These are phyloP conservation scores for Protophormia terraenovae DNA, from an alignment of 2,888 invertebrate species.

Conservation along the genomic window DNA sequence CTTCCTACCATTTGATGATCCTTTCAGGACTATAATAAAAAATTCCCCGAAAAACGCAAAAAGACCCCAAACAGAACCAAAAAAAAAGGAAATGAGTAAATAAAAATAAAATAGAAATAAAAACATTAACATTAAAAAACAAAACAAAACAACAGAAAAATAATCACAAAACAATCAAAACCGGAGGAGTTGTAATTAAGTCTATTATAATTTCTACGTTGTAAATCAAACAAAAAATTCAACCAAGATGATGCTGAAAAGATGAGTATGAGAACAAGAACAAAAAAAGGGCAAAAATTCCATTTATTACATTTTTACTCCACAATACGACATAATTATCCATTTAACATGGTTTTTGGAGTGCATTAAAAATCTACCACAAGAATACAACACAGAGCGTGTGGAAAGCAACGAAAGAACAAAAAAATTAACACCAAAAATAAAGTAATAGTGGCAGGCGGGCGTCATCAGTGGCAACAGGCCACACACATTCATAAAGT, in stretches of 20 bases:
- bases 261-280: background rate
- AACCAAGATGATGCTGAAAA: conserved; percentile 23
- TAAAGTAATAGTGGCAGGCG: conserved; percentile 47
- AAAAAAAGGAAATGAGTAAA: background rate
- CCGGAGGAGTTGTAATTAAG: conserved; percentile 66
- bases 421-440: conserved; percentile 48
- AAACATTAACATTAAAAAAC: no score
- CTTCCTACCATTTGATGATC: conserved; percentile 32
- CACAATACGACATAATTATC: conserved; percentile 69
- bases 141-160: no score
- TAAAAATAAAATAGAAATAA: conserved; percentile 26
- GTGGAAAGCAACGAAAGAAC: background rate
- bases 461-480: conserved; percentile 22
- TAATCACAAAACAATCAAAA: conserved; percentile 64
- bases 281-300: conserved; percentile 40
- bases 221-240: conserved; percentile 23
- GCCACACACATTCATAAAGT: conserved; percentile 62
- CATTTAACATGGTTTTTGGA: conserved; percentile 62
- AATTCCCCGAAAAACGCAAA: conserved; percentile 3
- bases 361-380: conserved; percentile 63
- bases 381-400: conserved; percentile 27
- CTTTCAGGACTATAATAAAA: conserved; percentile 39
- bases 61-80: background rate
- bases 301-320: conserved; percentile 61
- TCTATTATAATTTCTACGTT: conserved; percentile 61